Percentiles rank a stretch among this genome's conserved stretches.
Conservation (phyloP, 2,113 vertebrate genomes). For the Clupea harengus region DNA sequence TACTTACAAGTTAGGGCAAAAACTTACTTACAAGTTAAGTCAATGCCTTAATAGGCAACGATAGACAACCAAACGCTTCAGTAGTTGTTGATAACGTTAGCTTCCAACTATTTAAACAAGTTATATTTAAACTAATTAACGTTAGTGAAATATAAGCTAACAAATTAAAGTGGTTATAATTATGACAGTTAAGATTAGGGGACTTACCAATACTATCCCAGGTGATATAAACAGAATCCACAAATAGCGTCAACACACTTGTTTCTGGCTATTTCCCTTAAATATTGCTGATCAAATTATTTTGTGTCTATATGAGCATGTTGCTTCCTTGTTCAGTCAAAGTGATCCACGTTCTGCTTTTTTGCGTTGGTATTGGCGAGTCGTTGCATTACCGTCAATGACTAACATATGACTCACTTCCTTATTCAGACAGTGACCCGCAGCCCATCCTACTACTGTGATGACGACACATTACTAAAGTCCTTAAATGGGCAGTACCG, state of each 20-base stretch:
- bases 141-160: neutral
- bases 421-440: conserved; percentile 37
- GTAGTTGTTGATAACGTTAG: too few species aligned
- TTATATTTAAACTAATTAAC: too few species aligned
- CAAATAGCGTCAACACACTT: neutral
- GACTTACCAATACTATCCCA: neutral
- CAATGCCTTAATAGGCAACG: too few species aligned
- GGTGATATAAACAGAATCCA: neutral
- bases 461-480: neutral
- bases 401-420: conserved; percentile 71
- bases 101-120: too few species aligned
- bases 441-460: neutral
- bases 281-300: neutral
- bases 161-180: neutral
- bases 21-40: too few species aligned
- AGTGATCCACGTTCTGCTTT: conserved; percentile 41
- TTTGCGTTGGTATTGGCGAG: conserved; percentile 28
- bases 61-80: too few species aligned
- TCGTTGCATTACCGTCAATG: conserved; percentile 62
- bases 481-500: conserved; percentile 62
- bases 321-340: conserved; percentile 63
- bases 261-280: neutral
- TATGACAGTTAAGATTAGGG: neutral
- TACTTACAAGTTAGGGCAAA: too few species aligned
- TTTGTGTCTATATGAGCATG: neutral